Base-by-base conservation (phyloP, 2,113 vertebrate species). In the Dipodomys ordii region DNA sequence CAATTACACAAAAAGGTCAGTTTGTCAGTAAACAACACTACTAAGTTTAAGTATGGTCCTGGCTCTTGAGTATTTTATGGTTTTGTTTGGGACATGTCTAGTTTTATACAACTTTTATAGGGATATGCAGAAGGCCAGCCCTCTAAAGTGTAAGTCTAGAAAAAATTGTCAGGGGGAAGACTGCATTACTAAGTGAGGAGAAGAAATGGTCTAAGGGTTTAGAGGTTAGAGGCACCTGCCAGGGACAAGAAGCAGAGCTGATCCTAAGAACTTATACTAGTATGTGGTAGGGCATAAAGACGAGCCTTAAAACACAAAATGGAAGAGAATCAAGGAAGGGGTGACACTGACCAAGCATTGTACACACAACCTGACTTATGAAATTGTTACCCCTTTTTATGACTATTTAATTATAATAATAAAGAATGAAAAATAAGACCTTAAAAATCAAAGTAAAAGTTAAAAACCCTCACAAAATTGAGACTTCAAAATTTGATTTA, bases 401-500 rank as follows among this genome's bases (percentile, higher is more conserved):
- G 18, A 57, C 53, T 57, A 16, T 18, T 57, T 57, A 57, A 57
- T 57, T 4, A 57, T 57, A 57, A 57, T 57, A 57, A 57, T 53
- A 53, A 11, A 53, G 49, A 57, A 16, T 57, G 53, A 57, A 57
- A 57, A 57, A 57, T 57, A 57, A 57, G 53, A 18, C 15, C 53
- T 57, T 18, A 4, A 57, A 18, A 57, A 57, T 57, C 12, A 18
- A 57, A 57, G 15, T 57, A 57, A 57, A 57, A 57, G 53, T 57
- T 57, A 16, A 57, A 57, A 57, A 57, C 12, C 53, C 15, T 13
- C 53, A 57, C 53, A 87, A 64, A 64, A 81, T 69, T 57, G 87
- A 28, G 60, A 85, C 83, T 86, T 89, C 62, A 76, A 84, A 57
- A 88, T 92, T 60, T 94, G 39, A 87, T 35, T 92, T 60, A 93